These are phyloP conservation scores for Sepioteuthis lessoniana DNA, from an alignment of 2,888 invertebrate species.

Conservation along the genomic window DNA sequence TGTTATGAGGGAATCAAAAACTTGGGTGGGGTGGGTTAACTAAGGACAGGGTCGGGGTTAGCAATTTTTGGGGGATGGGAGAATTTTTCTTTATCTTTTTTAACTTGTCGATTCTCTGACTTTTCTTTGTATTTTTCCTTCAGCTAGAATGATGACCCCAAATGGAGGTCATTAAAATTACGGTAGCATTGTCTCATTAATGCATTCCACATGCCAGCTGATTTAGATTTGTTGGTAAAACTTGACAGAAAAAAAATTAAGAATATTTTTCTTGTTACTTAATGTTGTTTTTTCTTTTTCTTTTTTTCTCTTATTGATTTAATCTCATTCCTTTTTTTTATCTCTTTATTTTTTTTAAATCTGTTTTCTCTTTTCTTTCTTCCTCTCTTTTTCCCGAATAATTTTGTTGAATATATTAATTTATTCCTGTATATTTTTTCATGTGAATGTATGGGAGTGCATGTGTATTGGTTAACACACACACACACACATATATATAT, in stretches of 20 bases:
- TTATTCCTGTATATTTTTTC: neutral
- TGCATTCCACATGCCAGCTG: constrained; percentile 38
- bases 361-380: neutral
- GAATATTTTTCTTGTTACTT: neutral
- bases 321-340: neutral
- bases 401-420: neutral
- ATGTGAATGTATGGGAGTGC: neutral
- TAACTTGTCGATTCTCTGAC: neutral
- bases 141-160: constrained; percentile 42
- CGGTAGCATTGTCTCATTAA: constrained; percentile 42
- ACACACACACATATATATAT: no score
- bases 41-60: neutral
- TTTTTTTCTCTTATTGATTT: neutral
- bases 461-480: neutral
- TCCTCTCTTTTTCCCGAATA: neutral
- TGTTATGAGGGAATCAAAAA: neutral
- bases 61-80: constrained; percentile 33
- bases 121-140: neutral
- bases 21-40: neutral
- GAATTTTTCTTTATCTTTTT: neutral
- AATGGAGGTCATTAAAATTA: constrained; percentile 43
- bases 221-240: neutral
- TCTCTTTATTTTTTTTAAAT: neutral
- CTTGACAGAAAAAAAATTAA: neutral
- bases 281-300: neutral